These are phyloP conservation scores for Hydrozoanthus tunicans DNA, from an alignment of 64 coral and sea anemone species.

Conservation along the genomic window DNA sequence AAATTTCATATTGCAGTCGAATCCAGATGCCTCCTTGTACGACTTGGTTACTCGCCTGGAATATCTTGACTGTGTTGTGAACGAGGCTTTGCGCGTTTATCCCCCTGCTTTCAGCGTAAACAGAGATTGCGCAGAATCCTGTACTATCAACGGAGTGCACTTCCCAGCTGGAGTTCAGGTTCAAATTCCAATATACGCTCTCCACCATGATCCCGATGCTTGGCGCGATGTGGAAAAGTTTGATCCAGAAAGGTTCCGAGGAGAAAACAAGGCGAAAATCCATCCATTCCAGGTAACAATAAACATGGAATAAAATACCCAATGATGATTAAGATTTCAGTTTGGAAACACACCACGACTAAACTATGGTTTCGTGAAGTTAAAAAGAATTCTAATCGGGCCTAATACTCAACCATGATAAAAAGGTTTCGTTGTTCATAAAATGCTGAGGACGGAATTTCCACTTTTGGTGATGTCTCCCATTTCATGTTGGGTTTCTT, in stretches of 20 bases:
- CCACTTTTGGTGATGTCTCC: no score
- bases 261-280: background rate
- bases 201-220: slow-evolving; percentile 27
- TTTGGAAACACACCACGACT: no score
- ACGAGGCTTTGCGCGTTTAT: background rate
- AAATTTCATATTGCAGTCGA: background rate
- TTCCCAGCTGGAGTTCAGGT: background rate
- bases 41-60: background rate
- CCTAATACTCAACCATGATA: no score
- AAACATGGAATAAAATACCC: background rate
- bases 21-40: background rate
- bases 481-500: no score
- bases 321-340: no score
- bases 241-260: background rate
- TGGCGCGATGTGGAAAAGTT: slow-evolving; percentile 10
- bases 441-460: no score
- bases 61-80: slow-evolving; percentile 34
- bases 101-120: background rate
- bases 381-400: no score
- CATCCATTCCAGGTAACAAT: background rate
- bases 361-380: no score
- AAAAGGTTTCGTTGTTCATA: no score
- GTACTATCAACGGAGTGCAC: slow-evolving; percentile 7
- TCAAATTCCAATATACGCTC: slow-evolving; percentile 21
- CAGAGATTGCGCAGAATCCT: slow-evolving; percentile 10